Conservation (phyloP, 1,140 invertebrate species). For the Campoletis sonorensis region DNA sequence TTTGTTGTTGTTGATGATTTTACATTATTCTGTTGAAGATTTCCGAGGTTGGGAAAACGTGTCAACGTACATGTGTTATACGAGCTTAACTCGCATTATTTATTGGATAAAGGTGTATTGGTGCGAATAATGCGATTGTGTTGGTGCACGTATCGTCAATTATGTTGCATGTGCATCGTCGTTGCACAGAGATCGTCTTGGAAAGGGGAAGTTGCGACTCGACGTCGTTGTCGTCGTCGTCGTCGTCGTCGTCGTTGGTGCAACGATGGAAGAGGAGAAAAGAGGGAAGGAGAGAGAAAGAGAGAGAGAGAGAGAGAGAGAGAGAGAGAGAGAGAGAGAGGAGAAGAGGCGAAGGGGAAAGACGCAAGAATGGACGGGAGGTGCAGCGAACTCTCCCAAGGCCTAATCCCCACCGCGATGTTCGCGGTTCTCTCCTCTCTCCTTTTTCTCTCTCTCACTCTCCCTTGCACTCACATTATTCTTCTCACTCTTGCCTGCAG, state of each 20-base stretch:
- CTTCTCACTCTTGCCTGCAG: conserved; percentile 55
- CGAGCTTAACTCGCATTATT: not conserved
- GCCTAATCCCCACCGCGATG: conserved; percentile 58
- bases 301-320: conserved; percentile 41
- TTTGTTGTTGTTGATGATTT: not conserved
- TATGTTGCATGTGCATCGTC: conserved; percentile 65
- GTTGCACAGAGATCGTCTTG: conserved; percentile 56
- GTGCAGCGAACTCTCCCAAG: conserved; percentile 77
- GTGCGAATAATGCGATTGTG: conserved; percentile 30
- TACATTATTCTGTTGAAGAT: not conserved
- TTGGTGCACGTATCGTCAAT: conserved; percentile 18
- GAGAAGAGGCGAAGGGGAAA: conserved; percentile 46
- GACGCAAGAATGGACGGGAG: conserved; percentile 70
- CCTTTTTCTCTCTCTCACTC: conserved; percentile 50
- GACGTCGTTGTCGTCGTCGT: conserved; percentile 57
- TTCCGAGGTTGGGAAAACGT: not conserved
- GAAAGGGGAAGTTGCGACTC: conserved; percentile 64
- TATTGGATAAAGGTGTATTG: not conserved
- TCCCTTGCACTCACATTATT: conserved; percentile 53
- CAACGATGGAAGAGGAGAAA: conserved; percentile 39
- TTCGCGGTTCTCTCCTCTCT: conserved; percentile 41
- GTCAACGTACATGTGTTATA: conserved; percentile 1
- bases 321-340: conserved; percentile 44
- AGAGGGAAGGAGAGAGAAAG: conserved; percentile 43
- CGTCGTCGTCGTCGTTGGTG: conserved; percentile 45